Base-by-base conservation (phyloP, 2,888 invertebrate species). In the Calameuta pallipes region DNA sequence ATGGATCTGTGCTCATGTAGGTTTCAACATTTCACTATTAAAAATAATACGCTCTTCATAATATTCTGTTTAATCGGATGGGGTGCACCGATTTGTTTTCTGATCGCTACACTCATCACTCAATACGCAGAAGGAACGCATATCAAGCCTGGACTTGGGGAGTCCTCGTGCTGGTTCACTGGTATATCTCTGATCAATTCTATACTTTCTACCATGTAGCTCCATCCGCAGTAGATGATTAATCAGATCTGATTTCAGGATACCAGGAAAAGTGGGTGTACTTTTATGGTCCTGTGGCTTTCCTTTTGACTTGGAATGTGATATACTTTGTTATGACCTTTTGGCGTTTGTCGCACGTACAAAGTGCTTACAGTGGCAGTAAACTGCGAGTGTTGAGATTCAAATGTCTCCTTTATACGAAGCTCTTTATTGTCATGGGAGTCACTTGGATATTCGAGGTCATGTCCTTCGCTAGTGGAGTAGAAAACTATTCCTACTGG, bases 381-480 rank as follows among this genome's bases (percentile, higher is more conserved):
- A 93, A 92, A 83, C 84, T 93, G 74, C 92, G 93, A 85, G 92
- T 83, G 0, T 73, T 90, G 35, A 84, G 88, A 71, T 86, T 86
- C 74, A 95, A 95, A 84, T 94, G 94, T 84, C 90, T 93, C 41
- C 90, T 95, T 35, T 95, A 94, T 77, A 87, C 95, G 4, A 95
- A 95, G 88, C 91, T 96, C 79, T 94, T 95, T 83, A 90, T 95
- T 6, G 93, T 95, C 0, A 95, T 95, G 95, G 96, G 95, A 4
- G 92, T 95, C 74, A 93, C 94, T 0, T 96, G 95, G 95, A 93
- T 94, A 81, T 95, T 95, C 84, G 96, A 96, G 90, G 93, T 95
- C 23, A 90, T 93, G 23, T 93, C 93, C 1, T 89, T 84, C 75
- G 87, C 85, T 1, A 84, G 82, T 12, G 85, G 83, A 0, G 75